These are phyloP conservation scores for Phylloscopus trochiloides DNA, from an alignment of 2,113 vertebrate genomes.

Conservation along the genomic window DNA sequence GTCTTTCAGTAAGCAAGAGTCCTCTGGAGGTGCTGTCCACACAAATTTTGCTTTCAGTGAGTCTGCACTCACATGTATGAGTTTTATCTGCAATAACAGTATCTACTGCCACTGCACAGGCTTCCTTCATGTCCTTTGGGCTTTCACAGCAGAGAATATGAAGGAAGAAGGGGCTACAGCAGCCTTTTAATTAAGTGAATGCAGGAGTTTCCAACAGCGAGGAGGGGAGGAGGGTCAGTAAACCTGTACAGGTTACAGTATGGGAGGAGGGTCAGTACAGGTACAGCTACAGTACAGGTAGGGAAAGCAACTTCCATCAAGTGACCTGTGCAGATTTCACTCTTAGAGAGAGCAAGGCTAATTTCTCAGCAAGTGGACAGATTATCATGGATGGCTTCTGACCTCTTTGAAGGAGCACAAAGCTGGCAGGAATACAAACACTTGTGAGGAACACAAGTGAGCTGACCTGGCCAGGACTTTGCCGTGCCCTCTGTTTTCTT, in stretches of 20 bases:
- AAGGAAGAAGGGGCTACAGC: background rate
- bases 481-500: background rate
- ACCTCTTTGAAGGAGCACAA: background rate
- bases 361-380: background rate
- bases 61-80: background rate
- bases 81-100: background rate
- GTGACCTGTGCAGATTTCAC: background rate
- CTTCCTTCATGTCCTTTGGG: background rate
- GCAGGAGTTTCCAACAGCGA: background rate
- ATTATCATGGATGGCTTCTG: background rate
- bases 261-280: background rate
- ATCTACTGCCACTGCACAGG: background rate
- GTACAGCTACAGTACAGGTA: background rate
- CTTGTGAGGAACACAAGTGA: background rate
- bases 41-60: background rate
- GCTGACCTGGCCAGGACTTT: background rate
- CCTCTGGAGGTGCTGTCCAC: background rate
- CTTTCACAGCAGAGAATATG: background rate
- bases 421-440: background rate
- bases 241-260: background rate
- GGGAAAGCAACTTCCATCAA: background rate
- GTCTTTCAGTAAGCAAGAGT: constrained; percentile 10
- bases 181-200: background rate
- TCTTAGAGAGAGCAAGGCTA: background rate
- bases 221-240: background rate